Base-by-base conservation (phyloP, 2,797 vertebrate genomes). In the Halcyon chelicuti region DNA sequence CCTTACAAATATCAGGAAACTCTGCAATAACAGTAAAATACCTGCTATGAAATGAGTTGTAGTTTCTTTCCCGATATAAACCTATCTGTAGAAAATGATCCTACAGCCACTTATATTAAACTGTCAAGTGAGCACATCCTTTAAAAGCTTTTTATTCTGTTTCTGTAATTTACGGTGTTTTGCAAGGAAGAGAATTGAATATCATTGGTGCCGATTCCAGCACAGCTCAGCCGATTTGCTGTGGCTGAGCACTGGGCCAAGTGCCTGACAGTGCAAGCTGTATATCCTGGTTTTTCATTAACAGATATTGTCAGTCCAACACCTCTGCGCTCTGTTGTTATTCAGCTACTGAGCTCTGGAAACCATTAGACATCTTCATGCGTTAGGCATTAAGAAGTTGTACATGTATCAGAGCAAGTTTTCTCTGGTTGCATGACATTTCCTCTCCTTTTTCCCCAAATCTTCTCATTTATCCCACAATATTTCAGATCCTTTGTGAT, bases 61-160 rank as follows among this genome's bases (percentile, higher is more conserved):
- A 92, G 96, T 96, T 96, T 94, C 80, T 89, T 87, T 85, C 67
- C 71, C 2, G 3, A 3, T 72, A 91, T 77, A 95, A 94, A 96
- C 86, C 88, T 91, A 89, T 73, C 84, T 47, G 54, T 33, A 82
- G 93, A 91, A 94, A 94, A 92, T 51, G 60, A 94, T 96, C 88
- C 93, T 61, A 73, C 54, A 89, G 92, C 65, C 83, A 86, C 88
- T 94, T 82, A 74, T 18, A 93, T 94, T 92, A 97, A 96, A 82
- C 88, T 96, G 92, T 89, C 93, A 87, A 87, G 86, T 22, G 68
- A 95, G 71, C 68, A 85, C 78, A 95, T 89, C 75, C 52, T 78
- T 93, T 94, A 92, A 94, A 96, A 97, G 95, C 92, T 91, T 94
- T 95, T 93, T 93, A 94, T 93, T 87, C 86, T 86, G 75, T 70